These are phyloP conservation scores for Cassiopea andromeda DNA, from an alignment of 30 jellyfish, hydroid and myxozoan species.

Conservation along the genomic window DNA sequence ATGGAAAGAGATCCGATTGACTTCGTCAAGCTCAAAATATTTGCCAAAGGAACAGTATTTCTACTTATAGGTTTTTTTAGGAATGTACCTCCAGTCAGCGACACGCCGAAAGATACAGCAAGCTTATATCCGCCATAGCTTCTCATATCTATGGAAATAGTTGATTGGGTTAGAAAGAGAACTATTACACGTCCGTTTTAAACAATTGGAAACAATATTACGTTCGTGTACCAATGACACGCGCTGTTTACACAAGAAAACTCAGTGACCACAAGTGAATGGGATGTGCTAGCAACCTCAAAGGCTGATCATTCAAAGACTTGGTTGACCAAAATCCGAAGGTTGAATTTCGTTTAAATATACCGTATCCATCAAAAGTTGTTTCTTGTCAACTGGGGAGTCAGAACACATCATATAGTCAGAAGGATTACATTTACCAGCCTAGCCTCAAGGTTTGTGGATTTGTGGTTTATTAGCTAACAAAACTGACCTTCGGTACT, in stretches of 20 bases:
- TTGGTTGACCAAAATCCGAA: background rate
- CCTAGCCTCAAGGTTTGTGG: background rate
- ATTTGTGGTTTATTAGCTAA: background rate
- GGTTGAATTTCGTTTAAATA: background rate
- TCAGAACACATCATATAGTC: too few relatives aligned
- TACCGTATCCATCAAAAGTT: background rate
- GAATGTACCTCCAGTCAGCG: too few relatives aligned
- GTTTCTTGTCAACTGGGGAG: background rate
- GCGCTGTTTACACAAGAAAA: background rate
- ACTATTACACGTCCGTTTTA: too few relatives aligned
- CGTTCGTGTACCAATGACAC: background rate
- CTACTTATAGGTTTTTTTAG: too few relatives aligned
- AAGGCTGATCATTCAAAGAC: background rate
- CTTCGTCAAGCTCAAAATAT: too few relatives aligned
- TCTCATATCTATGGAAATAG: too few relatives aligned
- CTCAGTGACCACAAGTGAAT: background rate
- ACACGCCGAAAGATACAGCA: too few relatives aligned
- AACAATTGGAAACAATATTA: background rate
- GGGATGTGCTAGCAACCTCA: background rate
- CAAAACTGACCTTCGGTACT: background rate
- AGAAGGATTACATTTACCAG: background rate
- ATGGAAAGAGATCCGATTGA: too few relatives aligned
- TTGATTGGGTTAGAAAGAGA: too few relatives aligned
- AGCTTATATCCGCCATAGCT: too few relatives aligned
- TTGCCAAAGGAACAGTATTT: too few relatives aligned